phyloP scores from a whole-genome alignment of 2,888 invertebrate genomes.

The Tipula vernalis region DNA sequence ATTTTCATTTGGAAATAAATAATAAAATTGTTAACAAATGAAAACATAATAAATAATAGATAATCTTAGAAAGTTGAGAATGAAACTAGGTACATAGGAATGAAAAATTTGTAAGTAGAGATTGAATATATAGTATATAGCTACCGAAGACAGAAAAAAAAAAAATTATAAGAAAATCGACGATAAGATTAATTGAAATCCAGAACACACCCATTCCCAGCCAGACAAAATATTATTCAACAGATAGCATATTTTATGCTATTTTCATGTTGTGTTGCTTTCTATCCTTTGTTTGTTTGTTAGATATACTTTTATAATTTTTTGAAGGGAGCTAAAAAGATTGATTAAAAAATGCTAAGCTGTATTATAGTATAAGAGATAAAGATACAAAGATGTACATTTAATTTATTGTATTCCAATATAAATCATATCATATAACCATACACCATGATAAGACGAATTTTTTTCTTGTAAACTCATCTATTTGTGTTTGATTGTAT shows the following conservation, averaged over 20 bases:
- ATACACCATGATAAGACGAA: neutral
- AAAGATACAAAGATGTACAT: neutral
- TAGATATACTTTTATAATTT: neutral
- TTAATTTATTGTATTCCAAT: neutral
- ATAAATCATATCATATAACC: neutral
- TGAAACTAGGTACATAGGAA: neutral
- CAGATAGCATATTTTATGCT: neutral
- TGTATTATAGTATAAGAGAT: neutral
- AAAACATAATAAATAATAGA: conserved; percentile 4
- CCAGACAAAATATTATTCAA: neutral
- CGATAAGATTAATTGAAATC: conserved; percentile 4
- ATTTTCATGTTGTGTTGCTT: neutral
- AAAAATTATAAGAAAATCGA: neutral
- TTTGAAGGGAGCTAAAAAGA: neutral
- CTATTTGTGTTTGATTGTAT: neutral
- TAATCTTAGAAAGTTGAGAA: neutral
- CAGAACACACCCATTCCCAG: neutral
- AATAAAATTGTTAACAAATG: neutral
- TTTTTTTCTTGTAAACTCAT: neutral
- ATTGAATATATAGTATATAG: too few relatives aligned
- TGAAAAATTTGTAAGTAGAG: neutral
- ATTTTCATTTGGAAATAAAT: neutral
- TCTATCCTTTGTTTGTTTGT: neutral
- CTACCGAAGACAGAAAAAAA: too few relatives aligned
- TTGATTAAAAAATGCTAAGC: neutral